Percentiles rank a stretch among this genome's conserved stretches.
These are phyloP conservation scores for Styela plicata DNA, from an alignment of 23 tunicate species.

Conservation along the genomic window DNA sequence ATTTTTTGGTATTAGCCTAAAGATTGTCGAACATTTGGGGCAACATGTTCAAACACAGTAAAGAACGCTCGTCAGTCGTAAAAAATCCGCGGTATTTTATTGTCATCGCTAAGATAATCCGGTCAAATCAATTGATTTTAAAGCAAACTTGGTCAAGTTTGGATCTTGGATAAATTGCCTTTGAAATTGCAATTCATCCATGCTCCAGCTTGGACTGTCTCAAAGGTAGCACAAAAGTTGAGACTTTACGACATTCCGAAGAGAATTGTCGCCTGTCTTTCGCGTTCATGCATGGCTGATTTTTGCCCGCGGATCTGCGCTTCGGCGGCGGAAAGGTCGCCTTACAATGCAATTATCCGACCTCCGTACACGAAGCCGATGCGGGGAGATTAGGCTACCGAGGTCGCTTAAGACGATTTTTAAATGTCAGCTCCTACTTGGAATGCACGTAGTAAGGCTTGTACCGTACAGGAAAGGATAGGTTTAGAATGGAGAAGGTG, in stretches of 20 bases:
- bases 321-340: neutral
- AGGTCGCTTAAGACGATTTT: neutral
- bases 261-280: neutral
- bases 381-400: neutral
- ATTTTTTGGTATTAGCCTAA: neutral
- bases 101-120: neutral
- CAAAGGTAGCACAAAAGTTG: too few relatives aligned
- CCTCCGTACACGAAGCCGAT: neutral
- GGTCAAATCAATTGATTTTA: neutral
- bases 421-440: neutral
- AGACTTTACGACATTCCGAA: neutral
- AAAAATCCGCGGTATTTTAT: neutral
- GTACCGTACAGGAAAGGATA: too few relatives aligned
- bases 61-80: neutral
- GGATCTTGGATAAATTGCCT: neutral
- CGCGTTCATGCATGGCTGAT: neutral
- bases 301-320: slow-evolving; percentile 1
- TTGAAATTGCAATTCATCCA: too few relatives aligned
- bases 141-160: neutral
- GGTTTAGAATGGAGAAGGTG: too few relatives aligned
- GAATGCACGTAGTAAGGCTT: too few relatives aligned
- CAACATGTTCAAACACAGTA: neutral
- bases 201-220: too few relatives aligned
- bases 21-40: neutral
- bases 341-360: neutral